phyloP scores from a whole-genome alignment of 2,888 invertebrate species.

The Neoaliturus tenellus region DNA sequence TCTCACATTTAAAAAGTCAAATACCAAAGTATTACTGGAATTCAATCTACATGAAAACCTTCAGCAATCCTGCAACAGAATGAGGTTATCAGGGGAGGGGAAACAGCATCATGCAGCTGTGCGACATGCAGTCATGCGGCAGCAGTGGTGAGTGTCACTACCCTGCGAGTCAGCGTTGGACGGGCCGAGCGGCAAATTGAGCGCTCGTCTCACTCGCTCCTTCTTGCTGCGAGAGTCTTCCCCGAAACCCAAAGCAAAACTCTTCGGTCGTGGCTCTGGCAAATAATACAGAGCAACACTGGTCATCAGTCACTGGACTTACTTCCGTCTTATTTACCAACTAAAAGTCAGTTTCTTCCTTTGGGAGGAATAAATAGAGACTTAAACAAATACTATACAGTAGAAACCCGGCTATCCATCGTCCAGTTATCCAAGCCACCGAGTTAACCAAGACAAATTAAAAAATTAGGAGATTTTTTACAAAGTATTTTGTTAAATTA shows the following conservation, averaged over 20 bases:
- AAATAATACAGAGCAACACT: neutral
- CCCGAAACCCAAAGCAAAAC: constrained; percentile 43
- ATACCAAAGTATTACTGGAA: too few species aligned
- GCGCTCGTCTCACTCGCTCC: constrained; percentile 57
- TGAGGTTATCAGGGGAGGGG: neutral
- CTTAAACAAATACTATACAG: too few species aligned
- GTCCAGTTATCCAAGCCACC: too few species aligned
- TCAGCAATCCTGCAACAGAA: constrained; percentile 3
- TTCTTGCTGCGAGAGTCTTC: constrained; percentile 48
- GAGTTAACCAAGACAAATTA: too few species aligned
- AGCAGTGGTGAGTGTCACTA: too few species aligned
- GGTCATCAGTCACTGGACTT: neutral
- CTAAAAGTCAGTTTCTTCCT: too few species aligned
- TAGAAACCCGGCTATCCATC: too few species aligned
- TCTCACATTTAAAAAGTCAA: too few species aligned
- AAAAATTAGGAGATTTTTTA: too few species aligned
- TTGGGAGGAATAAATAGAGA: too few species aligned
- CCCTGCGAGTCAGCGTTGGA: constrained; percentile 34
- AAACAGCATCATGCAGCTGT: constrained; percentile 23
- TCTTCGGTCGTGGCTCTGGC: constrained; percentile 53
- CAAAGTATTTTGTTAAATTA: too few species aligned
- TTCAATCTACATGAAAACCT: neutral
- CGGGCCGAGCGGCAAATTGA: constrained; percentile 62
- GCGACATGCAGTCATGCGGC: neutral
- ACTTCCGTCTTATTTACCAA: neutral